Conservation (phyloP, 2,113 vertebrate species). For the Gnathonemus longibarbis region DNA sequence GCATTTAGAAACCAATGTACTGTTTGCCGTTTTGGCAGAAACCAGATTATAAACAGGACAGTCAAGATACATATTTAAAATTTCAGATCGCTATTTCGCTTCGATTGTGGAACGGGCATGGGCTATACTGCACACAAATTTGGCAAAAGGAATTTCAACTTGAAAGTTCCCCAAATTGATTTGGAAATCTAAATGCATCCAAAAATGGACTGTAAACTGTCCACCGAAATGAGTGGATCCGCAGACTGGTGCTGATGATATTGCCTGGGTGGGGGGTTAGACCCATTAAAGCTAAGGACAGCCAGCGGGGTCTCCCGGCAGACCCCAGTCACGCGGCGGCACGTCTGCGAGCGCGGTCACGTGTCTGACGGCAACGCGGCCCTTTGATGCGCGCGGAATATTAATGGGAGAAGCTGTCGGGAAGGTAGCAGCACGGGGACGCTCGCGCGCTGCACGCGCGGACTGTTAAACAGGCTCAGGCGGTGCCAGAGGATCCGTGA, state of each 20-base stretch:
- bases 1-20: not conserved
- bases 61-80: not conserved
- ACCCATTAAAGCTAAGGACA: not conserved
- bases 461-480: constrained; percentile 13
- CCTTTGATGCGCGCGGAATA: constrained; percentile 15
- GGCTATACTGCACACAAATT: not conserved
- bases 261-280: not conserved
- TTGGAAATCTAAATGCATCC: not conserved
- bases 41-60: not conserved
- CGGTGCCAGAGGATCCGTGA: not conserved
- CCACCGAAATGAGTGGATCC: not conserved
- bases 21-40: not conserved
- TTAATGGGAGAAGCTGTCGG: constrained; percentile 13
- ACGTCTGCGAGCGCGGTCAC: not conserved
- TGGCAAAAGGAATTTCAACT: not conserved
- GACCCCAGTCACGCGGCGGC: not conserved
- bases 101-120: not conserved
- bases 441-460: not conserved
- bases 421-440: not conserved
- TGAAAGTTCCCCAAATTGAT: not conserved
- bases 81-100: not conserved
- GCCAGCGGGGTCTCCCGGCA: not conserved
- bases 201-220: not conserved
- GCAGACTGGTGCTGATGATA: not conserved
- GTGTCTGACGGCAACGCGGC: not conserved